Evolutionary conservation across 1,140 invertebrate species (phyloP), one percentile per base, ranked within the genome.

Genomic region (Macrotrachela quadricornifera): DNA sequence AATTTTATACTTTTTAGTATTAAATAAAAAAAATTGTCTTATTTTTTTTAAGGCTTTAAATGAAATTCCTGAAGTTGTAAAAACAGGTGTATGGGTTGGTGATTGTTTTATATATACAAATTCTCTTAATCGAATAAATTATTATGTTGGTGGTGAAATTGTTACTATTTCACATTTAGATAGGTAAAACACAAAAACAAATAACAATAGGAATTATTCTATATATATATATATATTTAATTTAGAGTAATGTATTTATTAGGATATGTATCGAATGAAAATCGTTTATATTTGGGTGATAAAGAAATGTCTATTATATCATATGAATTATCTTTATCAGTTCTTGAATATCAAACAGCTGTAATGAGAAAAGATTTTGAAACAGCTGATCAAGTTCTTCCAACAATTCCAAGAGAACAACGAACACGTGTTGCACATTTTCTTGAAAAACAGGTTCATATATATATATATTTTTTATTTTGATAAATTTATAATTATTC

Each of bases 101-200:
- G 91, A 97, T 68, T 97, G 92, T 67, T 99, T 99, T 66, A 95
- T 99, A 56, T 99, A 97, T 70, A 97, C 92, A 0, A 99, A 96
- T 69, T 80, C 82, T 50, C 80, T 94, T 0, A 96, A 97, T 71
- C 76, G 92, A 52, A 80, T 99, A 14, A 96, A 96, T 69, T 99
- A 99, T 64, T 97, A 91, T 67, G 91, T 99, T 17, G 94, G 94
- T 21, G 92, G 92, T 18, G 91, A 99, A 73, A 83, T 97, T 45
- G 91, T 97, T 0, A 97, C 91, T 2, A 80, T 99, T 40, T 86
- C 91, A 9, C 92, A 97, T 72, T 74, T 96, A 44, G 92, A 97
- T 67, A 79, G 86, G 73, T 75, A 57, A 30, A 30, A 30, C 3
- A 2, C 21, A 30, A 8, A 30, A 30, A 8, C 8, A 2, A 30